These are phyloP conservation scores for Belonocnema kinseyi DNA, from an alignment of 1,140 invertebrate species.

Conservation along the genomic window DNA sequence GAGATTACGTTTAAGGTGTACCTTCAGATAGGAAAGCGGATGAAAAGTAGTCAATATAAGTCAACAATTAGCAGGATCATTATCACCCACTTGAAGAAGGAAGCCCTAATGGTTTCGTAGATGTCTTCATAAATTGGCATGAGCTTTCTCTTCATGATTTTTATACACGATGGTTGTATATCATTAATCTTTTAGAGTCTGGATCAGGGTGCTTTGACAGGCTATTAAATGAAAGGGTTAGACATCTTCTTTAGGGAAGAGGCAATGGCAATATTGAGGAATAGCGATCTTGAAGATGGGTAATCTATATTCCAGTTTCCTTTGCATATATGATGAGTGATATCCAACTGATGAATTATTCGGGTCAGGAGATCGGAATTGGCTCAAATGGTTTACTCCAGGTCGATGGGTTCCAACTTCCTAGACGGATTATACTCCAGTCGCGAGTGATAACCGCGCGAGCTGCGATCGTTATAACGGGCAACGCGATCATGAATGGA, in stretches of 20 bases:
- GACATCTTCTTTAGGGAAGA: too few species aligned
- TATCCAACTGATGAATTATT: not conserved
- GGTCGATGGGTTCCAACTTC: slow-evolving; percentile 25
- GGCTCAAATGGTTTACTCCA: not conserved
- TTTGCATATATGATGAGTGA: not conserved
- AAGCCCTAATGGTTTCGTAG: too few species aligned
- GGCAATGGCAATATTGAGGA: too few species aligned
- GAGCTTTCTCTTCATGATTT: too few species aligned
- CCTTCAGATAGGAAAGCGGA: too few species aligned
- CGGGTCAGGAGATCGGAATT: not conserved
- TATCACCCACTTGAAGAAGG: too few species aligned
- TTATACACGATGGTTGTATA: slow-evolving; percentile 63
- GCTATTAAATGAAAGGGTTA: slow-evolving; percentile 75
- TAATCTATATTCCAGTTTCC: not conserved
- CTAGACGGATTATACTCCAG: slow-evolving; percentile 24
- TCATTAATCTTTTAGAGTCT: slow-evolving; percentile 72
- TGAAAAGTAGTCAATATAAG: too few species aligned
- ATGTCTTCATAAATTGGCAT: too few species aligned
- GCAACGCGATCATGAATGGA: slow-evolving; percentile 66
- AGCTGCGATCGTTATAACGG: slow-evolving; percentile 56
- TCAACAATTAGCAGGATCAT: too few species aligned
- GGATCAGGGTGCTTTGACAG: slow-evolving; percentile 75
- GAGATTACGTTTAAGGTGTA: slow-evolving; percentile 1
- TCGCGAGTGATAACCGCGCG: slow-evolving; percentile 46
- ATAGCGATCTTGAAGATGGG: too few species aligned